These are phyloP conservation scores for Misgurnus anguillicaudatus DNA, from an alignment of 2,113 vertebrate genomes.

Conservation along the genomic window DNA sequence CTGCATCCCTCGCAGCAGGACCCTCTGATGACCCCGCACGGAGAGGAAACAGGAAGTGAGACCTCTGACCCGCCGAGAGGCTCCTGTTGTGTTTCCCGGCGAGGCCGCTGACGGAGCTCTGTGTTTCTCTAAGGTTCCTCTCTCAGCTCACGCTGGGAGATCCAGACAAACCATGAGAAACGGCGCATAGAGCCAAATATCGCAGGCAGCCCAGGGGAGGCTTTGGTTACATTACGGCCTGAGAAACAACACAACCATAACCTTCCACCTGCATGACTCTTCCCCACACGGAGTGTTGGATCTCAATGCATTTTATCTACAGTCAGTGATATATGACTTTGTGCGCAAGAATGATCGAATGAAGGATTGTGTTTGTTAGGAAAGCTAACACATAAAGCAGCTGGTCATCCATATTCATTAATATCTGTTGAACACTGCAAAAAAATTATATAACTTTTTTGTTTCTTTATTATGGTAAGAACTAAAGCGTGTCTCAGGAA, in stretches of 20 bases:
- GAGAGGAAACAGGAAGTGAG: conserved; percentile 81
- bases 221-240: conserved; percentile 60
- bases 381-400: neutral
- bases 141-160: conserved; percentile 27
- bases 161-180: conserved; percentile 48
- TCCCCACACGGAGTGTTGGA: conserved; percentile 13
- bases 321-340: neutral
- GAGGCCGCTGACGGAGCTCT: conserved; percentile 42
- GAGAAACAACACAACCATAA: conserved; percentile 43
- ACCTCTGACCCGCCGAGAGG: conserved; percentile 66
- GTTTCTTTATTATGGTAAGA: neutral
- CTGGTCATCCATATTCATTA: no score
- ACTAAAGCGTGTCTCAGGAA: neutral
- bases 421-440: neutral
- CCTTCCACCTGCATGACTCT: conserved; percentile 48
- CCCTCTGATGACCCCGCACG: conserved; percentile 72
- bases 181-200: conserved; percentile 33
- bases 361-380: conserved; percentile 17
- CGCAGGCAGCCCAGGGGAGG: conserved; percentile 46
- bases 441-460: neutral
- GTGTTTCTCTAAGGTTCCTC: conserved; percentile 16
- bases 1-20: conserved; percentile 67
- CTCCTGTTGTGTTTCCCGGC: conserved; percentile 51
- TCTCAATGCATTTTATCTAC: neutral
- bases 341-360: neutral